Evolutionary conservation across 2,888 invertebrate species (phyloP), one percentile per base, ranked within the genome.

Genomic region (Hypselothyrea guttata): DNA sequence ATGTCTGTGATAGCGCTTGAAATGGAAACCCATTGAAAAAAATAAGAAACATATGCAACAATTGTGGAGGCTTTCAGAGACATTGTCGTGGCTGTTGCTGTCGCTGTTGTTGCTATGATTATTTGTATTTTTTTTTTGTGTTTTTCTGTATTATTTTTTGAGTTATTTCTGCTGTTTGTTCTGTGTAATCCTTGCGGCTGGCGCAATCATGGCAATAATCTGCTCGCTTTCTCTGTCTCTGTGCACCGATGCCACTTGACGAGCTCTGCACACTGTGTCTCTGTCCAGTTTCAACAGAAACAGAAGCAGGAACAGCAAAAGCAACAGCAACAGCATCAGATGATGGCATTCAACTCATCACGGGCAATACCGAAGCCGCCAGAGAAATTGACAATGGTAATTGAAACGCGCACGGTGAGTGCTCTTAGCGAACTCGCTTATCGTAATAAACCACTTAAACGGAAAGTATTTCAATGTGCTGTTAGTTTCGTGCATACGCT

Each of bases 361-460:
- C 9, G 22, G 31, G 46, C 41, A 56, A 16, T 35, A 27, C 27
- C 9, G 58, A 13, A n/a, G 27, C 30, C 42, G 53, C 47, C 54
- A 53, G 37, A 44, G 55, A 56, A 69, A 76, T 72, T 79, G 73
- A 79, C 76, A 75, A 76, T 69, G 75, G 75, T 65, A 79, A 75
- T 75, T 79, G 72, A 75, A 75, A 75, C 59, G 68, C 72, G 63
- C 41, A 66, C 69, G 61, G 65, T 60, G 68, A 75, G 72, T 79
- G 70, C 64, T 71, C 64, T 69, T 44, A 58, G 63, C 61, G 37
- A 52, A 61, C 70, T 64, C 72, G 69, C 77, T 78, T 84, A 84
- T 78, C 78, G 82, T 60, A 65, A 84, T 84, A 79, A 79, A 83
- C 73, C 78, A 78, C 81, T 78, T 84, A 84, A 46, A 51, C 54